These are phyloP conservation scores for Melangyna quadrimaculata DNA, from an alignment of 2,888 invertebrate species.

Conservation along the genomic window DNA sequence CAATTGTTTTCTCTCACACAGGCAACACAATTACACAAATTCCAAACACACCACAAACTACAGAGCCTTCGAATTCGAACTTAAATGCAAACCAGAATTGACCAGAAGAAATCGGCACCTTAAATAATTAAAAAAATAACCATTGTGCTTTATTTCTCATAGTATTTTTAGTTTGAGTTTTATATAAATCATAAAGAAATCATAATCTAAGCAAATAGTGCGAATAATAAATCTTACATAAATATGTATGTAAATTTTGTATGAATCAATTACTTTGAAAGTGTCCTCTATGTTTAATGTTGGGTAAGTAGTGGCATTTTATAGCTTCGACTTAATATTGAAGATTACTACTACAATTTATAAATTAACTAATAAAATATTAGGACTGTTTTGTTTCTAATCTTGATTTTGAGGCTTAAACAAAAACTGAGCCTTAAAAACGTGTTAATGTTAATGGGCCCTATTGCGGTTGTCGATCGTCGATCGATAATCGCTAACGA, in stretches of 20 bases:
- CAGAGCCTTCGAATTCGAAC: constrained; percentile 26
- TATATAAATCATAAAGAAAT: neutral
- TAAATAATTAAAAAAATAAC: neutral
- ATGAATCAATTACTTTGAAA: neutral
- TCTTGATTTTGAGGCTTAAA: too few relatives aligned
- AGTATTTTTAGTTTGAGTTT: neutral
- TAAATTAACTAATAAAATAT: too few relatives aligned
- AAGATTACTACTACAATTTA: too few relatives aligned
- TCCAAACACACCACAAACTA: constrained; percentile 37
- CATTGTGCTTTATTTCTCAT: neutral
- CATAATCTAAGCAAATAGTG: neutral
- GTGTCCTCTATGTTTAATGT: neutral
- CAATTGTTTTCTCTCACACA: constrained; percentile 58
- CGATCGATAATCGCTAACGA: too few relatives aligned
- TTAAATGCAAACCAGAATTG: constrained; percentile 29
- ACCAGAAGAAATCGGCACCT: constrained; percentile 14
- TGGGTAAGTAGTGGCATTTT: neutral
- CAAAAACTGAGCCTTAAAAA: too few relatives aligned
- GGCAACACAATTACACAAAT: constrained; percentile 42
- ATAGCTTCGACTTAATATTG: too few relatives aligned
- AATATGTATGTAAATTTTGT: neutral
- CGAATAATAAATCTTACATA: neutral
- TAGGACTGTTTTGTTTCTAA: too few relatives aligned
- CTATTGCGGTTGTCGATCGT: too few relatives aligned
- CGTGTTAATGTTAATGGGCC: too few relatives aligned